Conservation (phyloP, 2,113 vertebrate genomes). For the Lampris megalopsis region DNA sequence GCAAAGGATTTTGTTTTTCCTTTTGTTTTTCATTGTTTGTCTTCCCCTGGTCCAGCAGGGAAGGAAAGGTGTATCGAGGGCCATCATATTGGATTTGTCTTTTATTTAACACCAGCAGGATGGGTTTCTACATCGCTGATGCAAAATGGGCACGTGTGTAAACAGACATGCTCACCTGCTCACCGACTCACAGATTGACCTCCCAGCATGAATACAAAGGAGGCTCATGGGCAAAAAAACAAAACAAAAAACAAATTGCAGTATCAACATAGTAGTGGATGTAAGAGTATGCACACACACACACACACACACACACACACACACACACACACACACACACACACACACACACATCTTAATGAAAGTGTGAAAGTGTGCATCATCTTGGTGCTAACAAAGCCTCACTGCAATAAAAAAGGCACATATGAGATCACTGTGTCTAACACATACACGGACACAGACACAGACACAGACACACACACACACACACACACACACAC, state of each 20-base stretch:
- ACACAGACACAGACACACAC: conserved; percentile 11
- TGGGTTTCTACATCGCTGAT: conserved; percentile 37
- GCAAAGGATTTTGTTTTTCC: conserved; percentile 53
- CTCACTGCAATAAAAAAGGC: conserved; percentile 52
- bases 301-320: not conserved
- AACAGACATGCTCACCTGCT: too few relatives aligned
- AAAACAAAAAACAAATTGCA: too few relatives aligned
- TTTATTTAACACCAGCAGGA: conserved; percentile 45
- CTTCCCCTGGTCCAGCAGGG: conserved; percentile 33
- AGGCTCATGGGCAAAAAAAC: too few relatives aligned
- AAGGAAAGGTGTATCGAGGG: conserved; percentile 33
- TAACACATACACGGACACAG: conserved; percentile 6
- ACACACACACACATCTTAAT: not conserved
- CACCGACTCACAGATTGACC: too few relatives aligned
- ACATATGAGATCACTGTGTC: not conserved
- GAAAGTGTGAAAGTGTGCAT: too few relatives aligned
- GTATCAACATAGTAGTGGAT: too few relatives aligned
- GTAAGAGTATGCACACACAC: not conserved
- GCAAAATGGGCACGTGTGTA: conserved; percentile 1
- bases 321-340: not conserved
- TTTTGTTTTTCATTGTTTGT: conserved; percentile 64
- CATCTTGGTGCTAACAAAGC: conserved; percentile 28
- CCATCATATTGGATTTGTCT: conserved; percentile 46
- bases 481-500: conserved; percentile 5
- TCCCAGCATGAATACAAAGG: too few relatives aligned